Evolutionary conservation across 30 jellyfish, hydroid and myxozoan species (phyloP).

Genomic region (Aurelia sp.): DNA sequence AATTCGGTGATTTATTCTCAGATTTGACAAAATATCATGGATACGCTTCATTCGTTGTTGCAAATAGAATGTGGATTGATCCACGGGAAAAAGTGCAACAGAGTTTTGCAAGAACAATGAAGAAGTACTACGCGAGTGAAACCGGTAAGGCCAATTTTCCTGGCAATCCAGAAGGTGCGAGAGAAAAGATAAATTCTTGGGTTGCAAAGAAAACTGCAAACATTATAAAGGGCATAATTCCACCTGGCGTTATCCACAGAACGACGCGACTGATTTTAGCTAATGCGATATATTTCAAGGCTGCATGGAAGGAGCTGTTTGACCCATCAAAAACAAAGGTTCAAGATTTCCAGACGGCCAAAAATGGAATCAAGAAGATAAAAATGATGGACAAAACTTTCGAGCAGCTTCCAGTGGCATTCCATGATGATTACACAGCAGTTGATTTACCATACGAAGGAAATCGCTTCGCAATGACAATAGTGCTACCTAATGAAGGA

Average conservation of each 20-base stretch:
- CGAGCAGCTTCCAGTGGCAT: slow-evolving; percentile 2
- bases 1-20: not conserved
- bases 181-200: slow-evolving; percentile 68
- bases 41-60: slow-evolving; percentile 18
- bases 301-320: slow-evolving; percentile 74
- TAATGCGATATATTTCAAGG: slow-evolving; percentile 85
- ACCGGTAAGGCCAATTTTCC: slow-evolving; percentile 25
- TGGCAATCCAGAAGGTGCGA: slow-evolving; percentile 35
- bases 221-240: slow-evolving; percentile 42
- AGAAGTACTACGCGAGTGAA: slow-evolving; percentile 44
- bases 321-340: slow-evolving; percentile 43
- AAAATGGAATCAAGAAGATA: slow-evolving; percentile 23
- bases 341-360: slow-evolving; percentile 33
- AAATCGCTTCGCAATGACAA: slow-evolving; percentile 57
- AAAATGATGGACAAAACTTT: slow-evolving; percentile 63
- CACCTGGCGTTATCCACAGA: slow-evolving; percentile 18
- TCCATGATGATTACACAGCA: slow-evolving; percentile 19
- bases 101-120: slow-evolving; percentile 11
- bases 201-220: slow-evolving; percentile 54
- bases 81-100: slow-evolving; percentile 9
- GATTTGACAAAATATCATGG: slow-evolving; percentile 1
- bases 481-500: slow-evolving; percentile 73
- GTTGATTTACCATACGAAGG: slow-evolving; percentile 85
- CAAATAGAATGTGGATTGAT: slow-evolving; percentile 75
- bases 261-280: slow-evolving; percentile 63